These are phyloP conservation scores for Rhizomys pruinosus DNA, from an alignment of 2,113 vertebrate species.

Conservation along the genomic window DNA sequence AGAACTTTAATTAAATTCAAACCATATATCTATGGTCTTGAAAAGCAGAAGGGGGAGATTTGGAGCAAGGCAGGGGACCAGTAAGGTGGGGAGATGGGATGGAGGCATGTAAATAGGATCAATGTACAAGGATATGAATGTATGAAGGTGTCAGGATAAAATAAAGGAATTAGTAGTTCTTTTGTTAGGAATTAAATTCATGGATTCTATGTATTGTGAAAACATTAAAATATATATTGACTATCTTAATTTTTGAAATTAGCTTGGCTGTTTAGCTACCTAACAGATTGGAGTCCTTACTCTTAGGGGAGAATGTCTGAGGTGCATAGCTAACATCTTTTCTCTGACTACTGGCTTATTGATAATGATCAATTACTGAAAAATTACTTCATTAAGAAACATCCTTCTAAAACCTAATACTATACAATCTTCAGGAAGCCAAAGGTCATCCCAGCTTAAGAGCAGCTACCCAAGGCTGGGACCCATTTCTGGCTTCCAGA, in stretches of 20 bases:
- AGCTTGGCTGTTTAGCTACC: neutral
- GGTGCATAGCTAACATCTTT: neutral
- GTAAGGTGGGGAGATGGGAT: neutral
- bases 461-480: neutral
- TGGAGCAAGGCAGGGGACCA: neutral
- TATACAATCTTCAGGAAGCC: neutral
- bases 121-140: neutral
- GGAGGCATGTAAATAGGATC: neutral
- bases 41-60: neutral
- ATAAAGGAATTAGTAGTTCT: neutral
- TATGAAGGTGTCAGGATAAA: no score
- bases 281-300: slow-evolving; percentile 35
- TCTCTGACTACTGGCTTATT: slow-evolving; percentile 28
- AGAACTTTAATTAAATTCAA: slow-evolving; percentile 11
- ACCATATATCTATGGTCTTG: neutral
- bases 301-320: neutral
- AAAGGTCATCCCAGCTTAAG: neutral
- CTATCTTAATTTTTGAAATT: neutral
- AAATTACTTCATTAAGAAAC: slow-evolving; percentile 3
- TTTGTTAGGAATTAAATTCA: neutral
- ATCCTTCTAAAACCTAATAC: slow-evolving; percentile 8
- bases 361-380: neutral
- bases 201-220: neutral
- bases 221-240: neutral
- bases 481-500: neutral